Conservation (phyloP, 2,797 vertebrate species). For the Propithecus perrieri region DNA sequence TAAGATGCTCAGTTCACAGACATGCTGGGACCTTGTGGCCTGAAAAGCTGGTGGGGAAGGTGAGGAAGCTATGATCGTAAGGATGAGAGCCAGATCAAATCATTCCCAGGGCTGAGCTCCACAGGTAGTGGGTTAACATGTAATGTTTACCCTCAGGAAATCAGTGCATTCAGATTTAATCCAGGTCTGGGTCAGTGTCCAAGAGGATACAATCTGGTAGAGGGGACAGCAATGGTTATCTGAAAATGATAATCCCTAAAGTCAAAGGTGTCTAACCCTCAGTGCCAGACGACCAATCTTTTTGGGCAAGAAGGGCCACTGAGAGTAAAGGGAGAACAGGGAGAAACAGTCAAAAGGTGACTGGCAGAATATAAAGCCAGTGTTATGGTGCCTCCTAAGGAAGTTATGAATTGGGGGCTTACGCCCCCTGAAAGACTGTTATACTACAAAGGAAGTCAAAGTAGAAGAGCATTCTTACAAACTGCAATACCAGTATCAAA, state of each 20-base stretch:
- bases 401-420: not conserved
- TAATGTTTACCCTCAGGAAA: not conserved
- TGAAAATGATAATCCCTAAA: not conserved
- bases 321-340: not conserved
- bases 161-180: not conserved
- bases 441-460: not conserved
- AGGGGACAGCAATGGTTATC: not conserved
- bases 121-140: not conserved
- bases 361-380: not conserved
- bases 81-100: not conserved
- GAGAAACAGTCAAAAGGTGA: not conserved
- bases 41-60: not conserved
- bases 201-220: not conserved
- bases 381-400: not conserved
- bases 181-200: not conserved
- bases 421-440: not conserved
- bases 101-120: not conserved
- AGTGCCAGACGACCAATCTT: not conserved
- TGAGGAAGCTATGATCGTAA: not conserved
- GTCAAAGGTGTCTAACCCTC: not conserved
- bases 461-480: not conserved
- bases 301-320: not conserved
- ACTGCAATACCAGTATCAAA: not conserved
- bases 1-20: not conserved
- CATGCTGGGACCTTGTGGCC: too few relatives aligned